Percentiles rank a stretch among this genome's conserved stretches.
These are phyloP conservation scores for Hirtodrosophila alboralis DNA, from an alignment of 2,888 invertebrate genomes.

Conservation along the genomic window DNA sequence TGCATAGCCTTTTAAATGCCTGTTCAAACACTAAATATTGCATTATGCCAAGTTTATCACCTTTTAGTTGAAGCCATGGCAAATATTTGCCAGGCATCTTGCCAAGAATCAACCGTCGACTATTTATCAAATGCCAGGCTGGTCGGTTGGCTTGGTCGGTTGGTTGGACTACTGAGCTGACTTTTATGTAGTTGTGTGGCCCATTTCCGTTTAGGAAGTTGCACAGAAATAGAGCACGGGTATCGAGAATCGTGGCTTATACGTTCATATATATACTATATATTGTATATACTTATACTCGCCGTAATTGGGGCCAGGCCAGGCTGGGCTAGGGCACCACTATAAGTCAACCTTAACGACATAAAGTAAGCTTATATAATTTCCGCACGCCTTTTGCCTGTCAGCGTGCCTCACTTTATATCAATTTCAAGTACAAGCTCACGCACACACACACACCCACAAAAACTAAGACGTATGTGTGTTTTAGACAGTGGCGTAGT, in stretches of 20 bases:
- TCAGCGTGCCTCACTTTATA: conserved; percentile 34
- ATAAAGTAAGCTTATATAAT: conserved; percentile 68
- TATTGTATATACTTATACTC: not conserved
- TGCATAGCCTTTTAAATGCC: conserved; percentile 46
- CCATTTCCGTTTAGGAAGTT: conserved; percentile 47
- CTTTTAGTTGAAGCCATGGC: conserved; percentile 58
- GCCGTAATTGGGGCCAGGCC: conserved; percentile 57
- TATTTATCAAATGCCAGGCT: conserved; percentile 53
- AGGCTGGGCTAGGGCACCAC: no score
- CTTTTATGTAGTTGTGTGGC: conserved; percentile 14
- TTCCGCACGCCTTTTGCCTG: conserved; percentile 58
- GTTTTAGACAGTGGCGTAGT: no score
- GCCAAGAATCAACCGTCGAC: conserved; percentile 45
- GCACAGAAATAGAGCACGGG: conserved; percentile 54
- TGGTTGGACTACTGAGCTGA: no score
- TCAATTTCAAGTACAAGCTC: conserved; percentile 34
- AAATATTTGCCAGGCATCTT: conserved; percentile 58
- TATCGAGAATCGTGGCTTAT: conserved; percentile 39
- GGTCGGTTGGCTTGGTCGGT: not conserved
- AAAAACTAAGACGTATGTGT: not conserved
- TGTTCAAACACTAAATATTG: conserved; percentile 64
- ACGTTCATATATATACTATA: not conserved
- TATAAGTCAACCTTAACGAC: conserved; percentile 60
- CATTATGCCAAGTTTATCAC: conserved; percentile 72
- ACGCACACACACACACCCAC: conserved; percentile 3